Percentiles rank a stretch among this genome's conserved stretches.
Conservation (phyloP, 2,888 invertebrate genomes). For the Leptinotarsa tumamoca region DNA sequence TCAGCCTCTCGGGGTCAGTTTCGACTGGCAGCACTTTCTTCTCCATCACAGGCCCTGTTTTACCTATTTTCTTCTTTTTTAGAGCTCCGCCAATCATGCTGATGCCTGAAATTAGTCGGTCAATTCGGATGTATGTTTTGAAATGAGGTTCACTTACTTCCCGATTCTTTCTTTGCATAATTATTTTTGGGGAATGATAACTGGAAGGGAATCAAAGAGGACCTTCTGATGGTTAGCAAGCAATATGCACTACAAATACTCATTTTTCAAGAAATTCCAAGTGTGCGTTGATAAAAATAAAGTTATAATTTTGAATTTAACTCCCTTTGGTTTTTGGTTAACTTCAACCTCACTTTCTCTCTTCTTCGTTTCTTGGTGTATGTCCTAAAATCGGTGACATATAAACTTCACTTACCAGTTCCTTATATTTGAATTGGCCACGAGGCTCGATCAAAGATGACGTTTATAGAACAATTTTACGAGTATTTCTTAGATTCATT, state of each 20-base stretch:
- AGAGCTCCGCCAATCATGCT: slow-evolving; percentile 64
- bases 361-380: too few relatives aligned
- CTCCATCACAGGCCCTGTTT: slow-evolving; percentile 74
- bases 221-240: slow-evolving; percentile 39
- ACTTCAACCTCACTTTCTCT: too few relatives aligned
- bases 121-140: neutral
- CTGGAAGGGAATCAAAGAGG: slow-evolving; percentile 41
- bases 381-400: too few relatives aligned
- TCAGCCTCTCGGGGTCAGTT: slow-evolving; percentile 82
- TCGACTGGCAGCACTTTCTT: slow-evolving; percentile 85
- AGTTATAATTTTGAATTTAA: neutral
- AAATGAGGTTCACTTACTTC: slow-evolving; percentile 50
- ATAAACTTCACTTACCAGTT: too few relatives aligned
- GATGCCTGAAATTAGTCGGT: slow-evolving; percentile 55
- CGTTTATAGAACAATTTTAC: too few relatives aligned
- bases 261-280: slow-evolving; percentile 31
- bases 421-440: too few relatives aligned
- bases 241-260: slow-evolving; percentile 37
- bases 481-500: too few relatives aligned
- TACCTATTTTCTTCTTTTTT: slow-evolving; percentile 76
- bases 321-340: neutral
- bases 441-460: too few relatives aligned
- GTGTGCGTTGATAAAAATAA: too few relatives aligned
- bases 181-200: slow-evolving; percentile 51
- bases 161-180: slow-evolving; percentile 59